These are phyloP conservation scores for Acanthosoma haemorrhoidale DNA, from an alignment of 2,888 invertebrate genomes.

Conservation along the genomic window DNA sequence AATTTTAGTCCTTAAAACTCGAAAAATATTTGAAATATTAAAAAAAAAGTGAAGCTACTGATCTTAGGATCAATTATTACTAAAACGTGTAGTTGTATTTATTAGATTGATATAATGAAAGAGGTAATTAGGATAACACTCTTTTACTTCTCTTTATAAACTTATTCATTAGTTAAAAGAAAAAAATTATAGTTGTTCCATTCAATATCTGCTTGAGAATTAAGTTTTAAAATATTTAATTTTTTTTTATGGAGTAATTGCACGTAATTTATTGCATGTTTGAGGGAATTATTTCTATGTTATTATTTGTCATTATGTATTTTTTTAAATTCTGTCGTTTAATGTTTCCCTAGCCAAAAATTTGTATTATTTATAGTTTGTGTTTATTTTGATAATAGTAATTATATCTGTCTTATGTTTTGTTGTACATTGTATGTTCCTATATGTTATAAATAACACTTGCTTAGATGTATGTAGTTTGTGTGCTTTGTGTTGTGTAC, in stretches of 20 bases:
- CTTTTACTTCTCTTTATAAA: too few species aligned
- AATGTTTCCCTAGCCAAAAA: not conserved
- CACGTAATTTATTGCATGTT: not conserved
- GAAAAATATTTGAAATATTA: too few species aligned
- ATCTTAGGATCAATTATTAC: too few species aligned
- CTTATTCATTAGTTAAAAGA: too few species aligned
- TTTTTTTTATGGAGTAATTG: not conserved
- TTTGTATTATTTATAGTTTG: not conserved
- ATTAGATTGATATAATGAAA: too few species aligned
- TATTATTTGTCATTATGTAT: not conserved
- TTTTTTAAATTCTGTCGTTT: not conserved
- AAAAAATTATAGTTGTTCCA: too few species aligned
- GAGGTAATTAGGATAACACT: too few species aligned
- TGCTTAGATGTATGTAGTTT: not conserved
- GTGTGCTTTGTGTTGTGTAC: constrained; percentile 6
- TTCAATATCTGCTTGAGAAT: too few species aligned
- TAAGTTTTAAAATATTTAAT: too few species aligned
- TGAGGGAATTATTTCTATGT: not conserved
- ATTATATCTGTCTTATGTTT: constrained; percentile 1
- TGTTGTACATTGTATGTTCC: not conserved
- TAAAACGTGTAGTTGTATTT: too few species aligned
- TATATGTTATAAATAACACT: not conserved
- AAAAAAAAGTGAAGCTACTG: too few species aligned
- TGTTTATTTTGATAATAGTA: not conserved
- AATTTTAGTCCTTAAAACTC: too few species aligned